Conservation (phyloP, 2,888 invertebrate genomes). For the Salpingus planirostris region DNA sequence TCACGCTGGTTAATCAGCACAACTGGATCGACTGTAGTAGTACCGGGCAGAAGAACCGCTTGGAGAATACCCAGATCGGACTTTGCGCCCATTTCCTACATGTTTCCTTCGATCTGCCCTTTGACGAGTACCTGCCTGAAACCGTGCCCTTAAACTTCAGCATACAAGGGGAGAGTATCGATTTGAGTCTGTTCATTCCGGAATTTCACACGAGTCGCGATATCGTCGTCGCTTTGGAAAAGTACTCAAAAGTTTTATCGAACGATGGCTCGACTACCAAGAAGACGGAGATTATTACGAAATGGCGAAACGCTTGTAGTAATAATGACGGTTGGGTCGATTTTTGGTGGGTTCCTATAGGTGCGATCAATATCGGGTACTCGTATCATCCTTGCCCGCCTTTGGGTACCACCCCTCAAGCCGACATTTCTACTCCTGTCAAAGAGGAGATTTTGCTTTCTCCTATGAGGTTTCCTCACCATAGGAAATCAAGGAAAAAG, state of each 20-base stretch:
- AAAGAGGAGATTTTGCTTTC: slow-evolving; percentile 87
- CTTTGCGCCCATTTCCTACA: slow-evolving; percentile 92
- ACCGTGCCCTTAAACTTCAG: slow-evolving; percentile 84
- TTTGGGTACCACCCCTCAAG: slow-evolving; percentile 78
- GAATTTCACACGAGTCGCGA: slow-evolving; percentile 84
- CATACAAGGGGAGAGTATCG: slow-evolving; percentile 90
- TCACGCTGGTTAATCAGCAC: slow-evolving; percentile 89
- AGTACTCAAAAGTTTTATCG: slow-evolving; percentile 78
- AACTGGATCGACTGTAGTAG: slow-evolving; percentile 99
- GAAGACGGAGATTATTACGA: slow-evolving; percentile 48
- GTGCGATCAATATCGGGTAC: slow-evolving; percentile 84
- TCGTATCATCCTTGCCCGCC: slow-evolving; percentile 89
- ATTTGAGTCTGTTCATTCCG: slow-evolving; percentile 81
- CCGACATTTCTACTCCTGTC: slow-evolving; percentile 88
- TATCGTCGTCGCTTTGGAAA: slow-evolving; percentile 74
- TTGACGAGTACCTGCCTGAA: slow-evolving; percentile 86
- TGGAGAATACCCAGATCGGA: slow-evolving; percentile 86
- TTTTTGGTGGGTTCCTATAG: slow-evolving; percentile 93
- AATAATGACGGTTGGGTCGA: slow-evolving; percentile 77
- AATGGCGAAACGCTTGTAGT: slow-evolving; percentile 78
- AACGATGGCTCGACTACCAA: slow-evolving; percentile 54
- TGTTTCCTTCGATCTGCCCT: slow-evolving; percentile 88
- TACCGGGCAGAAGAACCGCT: slow-evolving; percentile 59
- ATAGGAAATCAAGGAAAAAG: slow-evolving; percentile 35
- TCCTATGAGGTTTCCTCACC: slow-evolving; percentile 82